Base-by-base conservation (phyloP, 30 jellyfish, hydroid and myxozoan genomes). In the Hydra vulgaris region DNA sequence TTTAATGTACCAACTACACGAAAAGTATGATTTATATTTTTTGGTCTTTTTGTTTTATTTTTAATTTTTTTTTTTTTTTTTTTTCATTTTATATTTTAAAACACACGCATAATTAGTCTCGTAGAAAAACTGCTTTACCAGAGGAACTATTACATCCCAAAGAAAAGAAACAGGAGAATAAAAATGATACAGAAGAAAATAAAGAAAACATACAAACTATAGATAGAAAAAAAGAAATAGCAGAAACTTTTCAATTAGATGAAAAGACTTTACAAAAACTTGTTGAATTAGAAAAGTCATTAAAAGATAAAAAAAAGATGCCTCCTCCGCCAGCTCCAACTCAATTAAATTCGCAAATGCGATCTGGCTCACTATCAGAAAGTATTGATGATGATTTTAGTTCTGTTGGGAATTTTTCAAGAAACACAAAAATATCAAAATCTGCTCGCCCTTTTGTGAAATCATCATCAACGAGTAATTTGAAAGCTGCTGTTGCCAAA, bases 81-180 rank as follows among this genome's bases (percentile, higher is more conserved):
- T n/a, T n/a, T n/a, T n/a, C n/a, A n/a, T n/a, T n/a, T n/a, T n/a
- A 40, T 40, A 40, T 12, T 40, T 40, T 3, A 40, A 40, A 40
- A 40, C 5, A 40, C 8, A 40, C 12, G 8, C 61, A 3, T 40
- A n/a, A n/a, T 18, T 73, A 91, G 98, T 86, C 92, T 17, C 69
- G 98, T 24, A 79, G 98, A 66, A 77, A 88, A 74, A 91, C 98
- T 5, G 98, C 96, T 3, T 27, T 79, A 15, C 98, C 98, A 15
- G 98, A 91, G 79, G 98, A 91, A 22, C 81, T 91, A 23, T 82
- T 91, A 20, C 82, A 78, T 23, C 85, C 85, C 1, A 78, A 78
- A 61, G 85, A 78, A 19, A 73, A 73, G 53, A 73, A 25, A 17
- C 18, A n/a, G 18, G 25, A 74, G 21, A 76, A 21, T 0, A 26